Base-by-base conservation (phyloP, 2,113 vertebrate species). In the Elanoides forficatus region DNA sequence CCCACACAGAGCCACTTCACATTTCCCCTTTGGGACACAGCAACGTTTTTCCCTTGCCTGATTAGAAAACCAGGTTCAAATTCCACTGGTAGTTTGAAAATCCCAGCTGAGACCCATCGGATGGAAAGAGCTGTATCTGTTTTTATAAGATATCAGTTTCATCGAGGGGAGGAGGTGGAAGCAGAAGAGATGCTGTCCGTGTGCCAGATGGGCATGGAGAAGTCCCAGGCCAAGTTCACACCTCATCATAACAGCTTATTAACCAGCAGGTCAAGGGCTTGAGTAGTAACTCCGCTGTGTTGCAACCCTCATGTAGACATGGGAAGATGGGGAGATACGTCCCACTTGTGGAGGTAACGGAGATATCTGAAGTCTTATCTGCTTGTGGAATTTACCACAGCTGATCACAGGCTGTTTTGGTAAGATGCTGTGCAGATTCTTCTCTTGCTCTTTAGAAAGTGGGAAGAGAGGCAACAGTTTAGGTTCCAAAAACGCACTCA, bases 201-300 rank as follows among this genome's bases (percentile, higher is more conserved):
- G 26, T 85, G 70, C 34, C 81, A 94, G 70, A 79, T 3, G 66
- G 79, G 56, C 78, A 93, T 0, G 1, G 73, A 62, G 6, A 52
- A 68, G 29, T 38, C 70, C 65, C 29, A 26, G 66, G 88, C 26
- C 58, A 92, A 80, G 66, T 52, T 92, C 91, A 88, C 82, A 92
- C 67, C 53, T 95, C 88, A 83, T 92, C 75, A 73, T 23, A 56
- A 58, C 91, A 95, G 71, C n/a, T 90, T 45, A 78, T 92, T 86
- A 94, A 83, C 48, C 3, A 5, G 13, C 29, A 80, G 75, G 92
- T 73, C 86, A 86, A 83, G 74, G 56, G 52, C 34, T 56, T 27
- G 21, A 47, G 88, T 6, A 86, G 66, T 30, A 86, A 80, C 19
- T 36, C 36, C 2, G 2, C 8, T 2, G 7, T 92, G 94, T 70